phyloP scores from a whole-genome alignment of 2,113 vertebrate genomes.

The Bombycilla garrulus region DNA sequence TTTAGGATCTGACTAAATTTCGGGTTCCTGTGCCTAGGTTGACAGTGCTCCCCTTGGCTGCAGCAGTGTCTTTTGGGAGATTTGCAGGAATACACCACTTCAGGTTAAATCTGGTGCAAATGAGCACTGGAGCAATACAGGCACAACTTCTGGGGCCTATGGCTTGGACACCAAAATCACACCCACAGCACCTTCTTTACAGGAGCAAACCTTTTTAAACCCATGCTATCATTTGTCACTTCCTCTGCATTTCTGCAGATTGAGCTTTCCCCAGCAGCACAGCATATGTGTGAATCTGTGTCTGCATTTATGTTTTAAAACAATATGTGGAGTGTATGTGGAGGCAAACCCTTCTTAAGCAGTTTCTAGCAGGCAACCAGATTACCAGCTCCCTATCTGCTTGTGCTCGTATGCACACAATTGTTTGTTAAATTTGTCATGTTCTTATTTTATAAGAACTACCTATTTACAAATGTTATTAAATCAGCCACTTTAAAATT shows the following conservation, averaged over 20 bases:
- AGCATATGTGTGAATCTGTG: background rate
- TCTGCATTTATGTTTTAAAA: background rate
- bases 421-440: background rate
- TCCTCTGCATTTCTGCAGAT: background rate
- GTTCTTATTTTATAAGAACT: background rate
- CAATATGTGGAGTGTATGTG: background rate
- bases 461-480: background rate
- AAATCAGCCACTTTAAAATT: background rate
- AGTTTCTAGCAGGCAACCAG: background rate
- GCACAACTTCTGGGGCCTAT: background rate
- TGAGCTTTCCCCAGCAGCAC: background rate
- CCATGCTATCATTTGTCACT: background rate
- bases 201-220: background rate
- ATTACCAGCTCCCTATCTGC: background rate
- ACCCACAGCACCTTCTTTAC: background rate
- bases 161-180: background rate
- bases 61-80: background rate
- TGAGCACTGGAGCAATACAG: background rate
- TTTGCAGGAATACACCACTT: background rate
- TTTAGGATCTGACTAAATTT: background rate
- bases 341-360: background rate
- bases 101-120: background rate
- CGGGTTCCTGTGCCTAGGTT: too few species aligned
- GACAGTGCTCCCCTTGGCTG: background rate
- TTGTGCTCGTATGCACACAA: fast-evolving